Percentiles rank a stretch among this genome's conserved stretches.
Conservation (phyloP, 35 echinoderm and acorn worm genomes). For the Eucidaris tribuloides region DNA sequence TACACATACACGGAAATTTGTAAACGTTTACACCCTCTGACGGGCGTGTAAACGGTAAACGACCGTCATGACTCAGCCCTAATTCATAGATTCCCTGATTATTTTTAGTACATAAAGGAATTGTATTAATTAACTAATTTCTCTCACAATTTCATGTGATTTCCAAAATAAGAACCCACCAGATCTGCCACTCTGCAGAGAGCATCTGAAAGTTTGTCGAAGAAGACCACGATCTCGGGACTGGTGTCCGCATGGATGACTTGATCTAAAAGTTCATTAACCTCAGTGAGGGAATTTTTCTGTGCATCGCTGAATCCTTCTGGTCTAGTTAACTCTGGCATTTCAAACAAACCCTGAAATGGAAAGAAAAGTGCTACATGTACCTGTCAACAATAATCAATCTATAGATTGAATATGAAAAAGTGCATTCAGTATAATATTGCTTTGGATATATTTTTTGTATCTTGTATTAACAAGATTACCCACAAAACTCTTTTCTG, state of each 20-base stretch:
- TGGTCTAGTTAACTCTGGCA: conserved; percentile 78
- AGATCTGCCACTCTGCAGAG: conserved; percentile 91
- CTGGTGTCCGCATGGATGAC: conserved; percentile 65
- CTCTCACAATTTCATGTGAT: too few relatives aligned
- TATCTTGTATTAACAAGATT: not conserved
- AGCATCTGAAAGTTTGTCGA: conserved; percentile 97
- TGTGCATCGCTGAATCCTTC: conserved; percentile 77
- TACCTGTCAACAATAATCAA: not conserved
- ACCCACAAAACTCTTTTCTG: not conserved
- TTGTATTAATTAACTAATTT: too few relatives aligned
- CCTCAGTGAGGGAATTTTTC: conserved; percentile 56
- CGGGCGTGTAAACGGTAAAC: too few relatives aligned
- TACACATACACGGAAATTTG: too few relatives aligned
- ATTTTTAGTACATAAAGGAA: too few relatives aligned
- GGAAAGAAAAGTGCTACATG: not conserved
- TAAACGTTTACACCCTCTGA: too few relatives aligned
- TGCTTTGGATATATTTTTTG: not conserved
- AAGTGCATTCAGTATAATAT: not conserved
- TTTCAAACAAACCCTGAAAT: conserved; percentile 88
- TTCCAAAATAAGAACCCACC: conserved; percentile 37
- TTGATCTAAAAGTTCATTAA: conserved; percentile 67
- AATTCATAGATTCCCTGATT: too few relatives aligned
- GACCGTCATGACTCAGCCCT: too few relatives aligned
- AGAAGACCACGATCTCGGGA: conserved; percentile 69
- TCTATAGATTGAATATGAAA: not conserved